phyloP scores from a whole-genome alignment of 2,797 vertebrate species.

The Aplochiton taeniatus region DNA sequence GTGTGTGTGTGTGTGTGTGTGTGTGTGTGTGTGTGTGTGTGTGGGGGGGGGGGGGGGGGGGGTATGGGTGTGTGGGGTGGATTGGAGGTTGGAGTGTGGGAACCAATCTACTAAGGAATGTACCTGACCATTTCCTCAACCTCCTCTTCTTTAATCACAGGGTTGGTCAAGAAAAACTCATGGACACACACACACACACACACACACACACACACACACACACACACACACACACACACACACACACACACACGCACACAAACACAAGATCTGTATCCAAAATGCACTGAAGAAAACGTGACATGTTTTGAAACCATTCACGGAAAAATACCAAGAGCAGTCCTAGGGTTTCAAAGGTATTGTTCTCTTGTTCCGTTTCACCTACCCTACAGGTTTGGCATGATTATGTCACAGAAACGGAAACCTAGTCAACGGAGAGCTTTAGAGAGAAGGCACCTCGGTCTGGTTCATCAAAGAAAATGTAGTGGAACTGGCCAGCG shows the following conservation, averaged over 20 bases:
- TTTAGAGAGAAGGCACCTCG: slow-evolving; percentile 43
- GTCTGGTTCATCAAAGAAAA: slow-evolving; percentile 52
- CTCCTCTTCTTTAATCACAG: slow-evolving; percentile 15
- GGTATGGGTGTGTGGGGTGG: not conserved
- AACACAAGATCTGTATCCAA: no score
- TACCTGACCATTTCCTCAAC: slow-evolving; percentile 44
- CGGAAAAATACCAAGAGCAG: no score
- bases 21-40: slow-evolving; percentile 7
- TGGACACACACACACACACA: not conserved
- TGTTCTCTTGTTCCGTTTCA: no score
- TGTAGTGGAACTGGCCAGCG: slow-evolving; percentile 39
- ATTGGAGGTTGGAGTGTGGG: slow-evolving; percentile 39
- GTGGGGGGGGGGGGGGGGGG: not conserved
- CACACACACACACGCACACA: not conserved
- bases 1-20: slow-evolving; percentile 24
- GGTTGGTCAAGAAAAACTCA: not conserved
- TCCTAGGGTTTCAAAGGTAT: no score
- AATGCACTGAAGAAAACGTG: no score
- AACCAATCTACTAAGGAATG: slow-evolving; percentile 46
- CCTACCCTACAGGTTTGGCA: not conserved
- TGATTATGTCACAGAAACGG: slow-evolving; percentile 36
- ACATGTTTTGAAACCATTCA: no score
- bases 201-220: not conserved
- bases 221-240: not conserved
- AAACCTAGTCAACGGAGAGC: slow-evolving; percentile 38